Base-by-base conservation (phyloP, 2,888 invertebrate species). In the Azorinus chamasolen region DNA sequence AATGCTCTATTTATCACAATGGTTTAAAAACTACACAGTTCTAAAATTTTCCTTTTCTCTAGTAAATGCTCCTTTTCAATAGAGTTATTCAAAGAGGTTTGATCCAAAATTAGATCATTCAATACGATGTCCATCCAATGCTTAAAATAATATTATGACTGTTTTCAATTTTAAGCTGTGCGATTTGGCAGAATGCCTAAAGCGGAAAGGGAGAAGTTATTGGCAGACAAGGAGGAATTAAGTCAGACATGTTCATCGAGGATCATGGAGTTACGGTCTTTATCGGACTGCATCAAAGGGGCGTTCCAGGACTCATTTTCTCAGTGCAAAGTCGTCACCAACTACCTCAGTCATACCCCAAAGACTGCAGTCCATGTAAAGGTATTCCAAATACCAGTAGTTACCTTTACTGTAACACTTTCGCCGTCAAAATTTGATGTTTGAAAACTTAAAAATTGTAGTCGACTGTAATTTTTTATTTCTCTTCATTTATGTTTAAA, bases 161-260 rank as follows among this genome's bases (percentile, higher is more conserved):
- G n/a, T 32, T 32, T 6, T 32, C 32, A 6, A 32, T 65, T 79
- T 69, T 4, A 74, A 90, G 90, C 90, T 68, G 90, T 90, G 1
- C 74, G 90, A 10, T 90, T 90, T 84, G 90, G 90, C 16, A 73
- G 90, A 55, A 90, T 90, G 90, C 89, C 90, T 16, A 90, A 90
- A 79, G 84, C 84, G 0, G 90, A 90, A 27, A 76, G 90, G 24
- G 89, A 90, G 63, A 90, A 90, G 54, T 79, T 90, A 57, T 65
- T 89, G n/a, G 89, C 89, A 8, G 90, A 90, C 74, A 85, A 86
- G 51, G 89, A 90, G 61, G 90, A 89, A 51, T 74, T 89, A 20
- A 78, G 79, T 10, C 78, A 71, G 25, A 87, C 83, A 18, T 85
- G 83, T 50, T 70, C 83, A 12, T 74, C 86, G 32, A 54, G 87